Evolutionary conservation across 2,113 vertebrate genomes (phyloP), one percentile per base, ranked within the genome.

Genomic region (Tonatia bakeri): DNA sequence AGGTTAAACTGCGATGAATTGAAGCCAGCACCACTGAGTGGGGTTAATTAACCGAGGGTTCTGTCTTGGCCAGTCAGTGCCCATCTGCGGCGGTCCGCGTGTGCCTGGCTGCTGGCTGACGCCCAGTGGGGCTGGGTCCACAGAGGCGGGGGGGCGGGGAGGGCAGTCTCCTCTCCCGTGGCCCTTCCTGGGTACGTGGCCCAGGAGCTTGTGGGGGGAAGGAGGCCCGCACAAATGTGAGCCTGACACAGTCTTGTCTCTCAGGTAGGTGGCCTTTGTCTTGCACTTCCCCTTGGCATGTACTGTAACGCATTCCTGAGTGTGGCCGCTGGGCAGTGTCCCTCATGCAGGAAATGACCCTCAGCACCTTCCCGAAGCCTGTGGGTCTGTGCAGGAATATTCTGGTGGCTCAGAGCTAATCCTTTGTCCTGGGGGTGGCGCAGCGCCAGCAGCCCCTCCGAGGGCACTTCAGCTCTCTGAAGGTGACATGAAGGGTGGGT

Each of bases 261-360:
- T 69, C 50, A 52, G 79, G 67, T 73, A 77, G 38, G 67, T 10
- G 33, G 24, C 56, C 24, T 77, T 52, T 38, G 40, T 36, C n/a
- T 65, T 40, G 75, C n/a, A 7, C n/a, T 82, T 83, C 67, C 72
- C 61, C 0, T 2, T 70, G 59, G 36, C 64, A 36, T 72, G 22
- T 61, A 28, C 50, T 52, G 94, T 59, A 26, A 67, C 61, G 43
- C 11, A 45, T 22, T 69, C 52, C 15, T 52, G 56, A 43, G n/a
- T 50, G 69, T 69, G 69, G 73, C 45, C 43, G 56, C 94, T 52
- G 73, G 75, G 69, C 76, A 43, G 52, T 82, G 54, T 96, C 92
- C 76, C 11, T 87, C 90, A 81, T 80, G 96, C 76, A 81, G 96
- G 95, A 97, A 93, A 80, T n/a, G 59, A 43, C 70, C 88, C 80